Conservation (phyloP, 2,113 vertebrate genomes). For the Perca fluviatilis region DNA sequence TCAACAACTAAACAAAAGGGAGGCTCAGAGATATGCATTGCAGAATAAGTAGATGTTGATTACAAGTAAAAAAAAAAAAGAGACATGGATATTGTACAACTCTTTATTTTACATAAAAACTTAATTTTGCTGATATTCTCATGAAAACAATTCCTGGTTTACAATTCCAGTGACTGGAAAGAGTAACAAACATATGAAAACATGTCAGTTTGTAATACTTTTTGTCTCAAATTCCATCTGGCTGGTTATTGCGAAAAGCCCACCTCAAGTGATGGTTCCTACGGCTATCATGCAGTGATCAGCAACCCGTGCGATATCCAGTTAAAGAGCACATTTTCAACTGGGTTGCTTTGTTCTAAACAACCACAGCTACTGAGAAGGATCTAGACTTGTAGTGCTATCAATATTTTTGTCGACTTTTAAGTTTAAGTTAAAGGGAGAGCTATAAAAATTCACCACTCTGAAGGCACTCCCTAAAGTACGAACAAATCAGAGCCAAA, state of each 20-base stretch:
- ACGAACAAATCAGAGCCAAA: constrained; percentile 58
- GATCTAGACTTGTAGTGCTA: constrained; percentile 84
- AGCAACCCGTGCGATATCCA: constrained; percentile 65
- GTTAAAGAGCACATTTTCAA: constrained; percentile 68
- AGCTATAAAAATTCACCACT: constrained; percentile 55
- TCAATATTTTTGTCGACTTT: constrained; percentile 50
- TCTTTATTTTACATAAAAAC: constrained; percentile 93
- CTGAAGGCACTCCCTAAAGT: constrained; percentile 73
- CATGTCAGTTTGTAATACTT: constrained; percentile 72
- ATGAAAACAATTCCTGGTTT: constrained; percentile 71
- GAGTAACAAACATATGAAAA: constrained; percentile 74
- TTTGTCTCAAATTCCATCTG: constrained; percentile 75
- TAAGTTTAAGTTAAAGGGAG: constrained; percentile 72
- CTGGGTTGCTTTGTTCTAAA: constrained; percentile 73
- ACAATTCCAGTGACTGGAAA: constrained; percentile 77
- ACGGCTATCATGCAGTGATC: constrained; percentile 81
- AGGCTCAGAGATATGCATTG: not conserved
- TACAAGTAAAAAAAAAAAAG: constrained; percentile 1
- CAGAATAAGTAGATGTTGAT: not conserved
- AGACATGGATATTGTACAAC: constrained; percentile 80
- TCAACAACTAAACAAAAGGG: not conserved
- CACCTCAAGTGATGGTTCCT: constrained; percentile 76
- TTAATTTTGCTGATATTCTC: constrained; percentile 78
- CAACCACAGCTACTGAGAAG: constrained; percentile 74
- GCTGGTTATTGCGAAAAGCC: constrained; percentile 78